A percentile compares a stretch with the other conserved stretches of the same genome.
phyloP scores from a whole-genome alignment of 2,888 invertebrate genomes.

The Diadegma fenestrale region DNA sequence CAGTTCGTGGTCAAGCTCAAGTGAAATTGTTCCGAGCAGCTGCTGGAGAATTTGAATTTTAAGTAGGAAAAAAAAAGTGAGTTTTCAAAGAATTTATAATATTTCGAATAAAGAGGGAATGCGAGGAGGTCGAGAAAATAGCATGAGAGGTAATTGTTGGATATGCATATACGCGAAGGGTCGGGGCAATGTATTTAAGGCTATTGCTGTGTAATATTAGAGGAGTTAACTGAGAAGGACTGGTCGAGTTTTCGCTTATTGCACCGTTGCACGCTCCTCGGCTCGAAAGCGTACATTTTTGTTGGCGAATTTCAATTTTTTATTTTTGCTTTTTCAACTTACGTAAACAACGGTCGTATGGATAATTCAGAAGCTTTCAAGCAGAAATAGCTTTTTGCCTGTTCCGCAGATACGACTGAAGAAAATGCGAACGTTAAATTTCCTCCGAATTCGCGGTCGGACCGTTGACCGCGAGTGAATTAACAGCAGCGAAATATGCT shows the following conservation, averaged over 20 bases:
- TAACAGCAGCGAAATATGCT: not conserved
- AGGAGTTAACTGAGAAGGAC: slow-evolving; percentile 59
- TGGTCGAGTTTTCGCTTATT: slow-evolving; percentile 63
- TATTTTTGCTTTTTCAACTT: slow-evolving; percentile 28
- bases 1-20: not conserved
- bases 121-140: slow-evolving; percentile 11
- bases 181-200: slow-evolving; percentile 28
- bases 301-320: slow-evolving; percentile 8
- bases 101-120: slow-evolving; percentile 34
- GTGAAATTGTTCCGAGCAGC: not conserved
- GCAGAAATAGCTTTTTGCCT: slow-evolving; percentile 4
- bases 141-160: slow-evolving; percentile 40
- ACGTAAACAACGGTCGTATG: slow-evolving; percentile 52
- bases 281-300: not conserved
- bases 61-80: slow-evolving; percentile 6
- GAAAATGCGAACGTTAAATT: slow-evolving; percentile 16
- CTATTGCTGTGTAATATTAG: slow-evolving; percentile 52
- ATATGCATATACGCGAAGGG: slow-evolving; percentile 5
- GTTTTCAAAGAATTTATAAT: slow-evolving; percentile 35
- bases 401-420: slow-evolving; percentile 2
- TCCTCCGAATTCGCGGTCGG: slow-evolving; percentile 38
- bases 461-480: slow-evolving; percentile 9
- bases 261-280: slow-evolving; percentile 62
- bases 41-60: not conserved
- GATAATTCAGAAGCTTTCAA: slow-evolving; percentile 16